Conservation (phyloP, 1,140 invertebrate genomes). For the Onthophagus taurus region DNA sequence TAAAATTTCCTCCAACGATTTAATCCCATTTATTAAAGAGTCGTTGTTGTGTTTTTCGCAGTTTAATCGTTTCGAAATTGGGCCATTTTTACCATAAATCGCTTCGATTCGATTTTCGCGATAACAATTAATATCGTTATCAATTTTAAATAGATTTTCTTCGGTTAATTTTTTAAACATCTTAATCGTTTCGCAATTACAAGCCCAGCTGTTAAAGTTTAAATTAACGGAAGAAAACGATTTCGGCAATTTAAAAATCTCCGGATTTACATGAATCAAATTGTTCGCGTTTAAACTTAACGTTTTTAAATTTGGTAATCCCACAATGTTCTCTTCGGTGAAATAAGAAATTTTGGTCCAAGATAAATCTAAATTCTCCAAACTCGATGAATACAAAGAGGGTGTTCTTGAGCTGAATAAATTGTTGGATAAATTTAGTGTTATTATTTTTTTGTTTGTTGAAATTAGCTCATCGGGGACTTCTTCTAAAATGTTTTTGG, state of each 20-base stretch:
- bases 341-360: neutral
- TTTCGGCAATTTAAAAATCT: constrained; percentile 5
- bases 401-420: constrained; percentile 5
- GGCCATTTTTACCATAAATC: constrained; percentile 7
- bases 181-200: constrained; percentile 11
- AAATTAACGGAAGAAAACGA: constrained; percentile 2
- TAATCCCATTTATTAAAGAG: constrained; percentile 2
- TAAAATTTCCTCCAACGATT: constrained; percentile 2
- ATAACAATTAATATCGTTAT: constrained; percentile 1
- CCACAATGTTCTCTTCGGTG: constrained; percentile 1
- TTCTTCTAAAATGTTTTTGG: constrained; percentile 8
- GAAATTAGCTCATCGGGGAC: constrained; percentile 4
- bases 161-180: constrained; percentile 5
- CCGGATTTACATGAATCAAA: neutral
- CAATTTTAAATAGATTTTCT: constrained; percentile 3
- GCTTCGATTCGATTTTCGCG: neutral
- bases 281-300: constrained; percentile 11
- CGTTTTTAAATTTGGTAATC: constrained; percentile 4
- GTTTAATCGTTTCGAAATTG: neutral
- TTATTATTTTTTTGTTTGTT: constrained; percentile 6
- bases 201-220: constrained; percentile 7
- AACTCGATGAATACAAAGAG: constrained; percentile 1
- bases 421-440: constrained; percentile 8
- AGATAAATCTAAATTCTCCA: constrained; percentile 7
- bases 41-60: neutral